Base-by-base conservation (phyloP, 2,797 vertebrate genomes). In the Gila robusta region DNA sequence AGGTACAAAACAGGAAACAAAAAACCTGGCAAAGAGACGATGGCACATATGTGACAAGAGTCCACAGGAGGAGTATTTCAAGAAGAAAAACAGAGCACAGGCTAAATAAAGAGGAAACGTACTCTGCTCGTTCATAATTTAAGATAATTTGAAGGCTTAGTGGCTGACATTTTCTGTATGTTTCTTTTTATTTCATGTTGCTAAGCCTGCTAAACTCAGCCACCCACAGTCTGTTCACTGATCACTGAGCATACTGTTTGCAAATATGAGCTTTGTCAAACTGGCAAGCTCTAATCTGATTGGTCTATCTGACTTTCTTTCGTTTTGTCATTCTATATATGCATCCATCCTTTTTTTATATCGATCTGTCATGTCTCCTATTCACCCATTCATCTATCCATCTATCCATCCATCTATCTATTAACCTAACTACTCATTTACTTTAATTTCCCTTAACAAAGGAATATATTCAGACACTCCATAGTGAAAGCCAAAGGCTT, bases 121-220 rank as follows among this genome's bases (percentile, higher is more conserved):
- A 64, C 52, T 41, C 32, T 28, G 70, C 69, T 74, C 56, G 14
- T 87, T 86, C 16, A 86, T 89, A 56, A 85, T 89, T 71, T 82
- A 79, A n/a, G 23, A 66, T 82, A 39, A 78, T 82, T 85, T 59
- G 16, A 84, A 39, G 62, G 66, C 32, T 56, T 84, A 19, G 47
- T 21, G 73, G 35, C 82, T 78, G 35, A 79, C n/a, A 26, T 41
- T 78, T 79, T 44, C 66, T 71, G 47, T 67, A 62, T 4, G 32
- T 59, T 44, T 79, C 37, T 26, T 62, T 85, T 62, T 85, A 85
- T 79, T 85, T 47, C 52, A 62, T 59, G 52, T 85, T 85, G 66
- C 66, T 79, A 85, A 59, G 66, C 14, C 28, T 41, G 59, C 39
- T 59, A 62, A 32, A 79, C n/a, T 70, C n/a, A 81, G 62, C 26